A percentile compares a stretch with the other conserved stretches of the same genome.
Conservation (phyloP, 92 coral and sea anemone genomes). For the Umimayanthus chanpuru region DNA sequence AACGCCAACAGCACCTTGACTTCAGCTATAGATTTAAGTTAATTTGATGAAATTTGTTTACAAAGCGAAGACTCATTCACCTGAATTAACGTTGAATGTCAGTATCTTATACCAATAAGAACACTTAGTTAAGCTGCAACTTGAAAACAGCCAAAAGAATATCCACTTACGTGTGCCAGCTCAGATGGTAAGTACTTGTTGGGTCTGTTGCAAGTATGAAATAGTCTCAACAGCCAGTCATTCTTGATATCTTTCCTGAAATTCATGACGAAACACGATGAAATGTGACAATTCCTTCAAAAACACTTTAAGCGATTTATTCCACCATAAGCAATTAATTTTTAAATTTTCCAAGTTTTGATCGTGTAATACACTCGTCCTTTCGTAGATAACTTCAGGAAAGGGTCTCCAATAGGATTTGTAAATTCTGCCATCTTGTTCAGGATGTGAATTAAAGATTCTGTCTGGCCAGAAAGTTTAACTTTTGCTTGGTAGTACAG, state of each 20-base stretch:
- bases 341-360: not conserved
- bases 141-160: not conserved
- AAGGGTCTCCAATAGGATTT: not conserved
- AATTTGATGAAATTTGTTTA: not conserved
- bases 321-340: too few species aligned
- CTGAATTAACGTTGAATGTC: not conserved
- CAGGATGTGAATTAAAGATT: not conserved
- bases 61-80: not conserved
- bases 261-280: not conserved
- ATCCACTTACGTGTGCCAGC: conserved; percentile 64
- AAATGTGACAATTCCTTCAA: not conserved
- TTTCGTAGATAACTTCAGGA: too few species aligned
- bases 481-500: not conserved
- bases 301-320: not conserved
- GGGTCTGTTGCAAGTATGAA: conserved; percentile 90
- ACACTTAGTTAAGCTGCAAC: not conserved
- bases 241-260: conserved; percentile 79
- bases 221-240: conserved; percentile 89
- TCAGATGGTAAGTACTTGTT: conserved; percentile 73
- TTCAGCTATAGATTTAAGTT: too few species aligned
- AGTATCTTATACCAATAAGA: not conserved
- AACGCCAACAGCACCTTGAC: too few species aligned
- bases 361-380: too few species aligned
- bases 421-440: not conserved
- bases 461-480: not conserved